phyloP scores from a whole-genome alignment of 2,113 vertebrate species.

The Scophthalmus maximus region DNA sequence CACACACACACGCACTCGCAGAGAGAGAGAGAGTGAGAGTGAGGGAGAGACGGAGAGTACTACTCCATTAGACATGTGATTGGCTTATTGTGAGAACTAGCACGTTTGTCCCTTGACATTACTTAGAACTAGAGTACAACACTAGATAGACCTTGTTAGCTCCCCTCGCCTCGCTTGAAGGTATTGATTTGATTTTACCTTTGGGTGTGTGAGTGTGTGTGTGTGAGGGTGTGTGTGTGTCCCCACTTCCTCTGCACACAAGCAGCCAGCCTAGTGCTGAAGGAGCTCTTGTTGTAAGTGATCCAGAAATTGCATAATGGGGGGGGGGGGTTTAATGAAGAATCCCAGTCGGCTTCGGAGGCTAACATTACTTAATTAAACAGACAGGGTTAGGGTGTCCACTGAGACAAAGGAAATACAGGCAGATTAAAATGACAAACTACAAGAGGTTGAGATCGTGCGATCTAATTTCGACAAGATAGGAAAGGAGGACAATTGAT shows the following conservation, averaged over 20 bases:
- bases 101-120: constrained; percentile 63
- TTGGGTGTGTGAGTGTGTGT: too few relatives aligned
- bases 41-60: constrained; percentile 5
- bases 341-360: constrained; percentile 41
- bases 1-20: background rate
- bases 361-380: constrained; percentile 68
- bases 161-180: constrained; percentile 61
- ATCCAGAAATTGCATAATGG: constrained; percentile 67
- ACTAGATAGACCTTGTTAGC: constrained; percentile 75
- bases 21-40: constrained; percentile 4
- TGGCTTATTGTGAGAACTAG: constrained; percentile 44
- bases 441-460: constrained; percentile 10
- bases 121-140: constrained; percentile 63
- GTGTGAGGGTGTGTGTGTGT: too few relatives aligned
- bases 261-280: constrained; percentile 28
- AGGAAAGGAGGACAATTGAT: constrained; percentile 12
- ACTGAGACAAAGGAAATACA: constrained; percentile 49
- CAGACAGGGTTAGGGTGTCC: constrained; percentile 39
- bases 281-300: constrained; percentile 56
- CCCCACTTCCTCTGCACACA: constrained; percentile 25
- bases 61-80: constrained; percentile 55
- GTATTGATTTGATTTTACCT: constrained; percentile 77
- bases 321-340: constrained; percentile 60
- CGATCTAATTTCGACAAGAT: constrained; percentile 21
- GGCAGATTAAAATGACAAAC: constrained; percentile 46